Percentiles rank a stretch among this genome's conserved stretches.
Conservation (phyloP, 2,797 vertebrate species). For the Valencia hispanica region DNA sequence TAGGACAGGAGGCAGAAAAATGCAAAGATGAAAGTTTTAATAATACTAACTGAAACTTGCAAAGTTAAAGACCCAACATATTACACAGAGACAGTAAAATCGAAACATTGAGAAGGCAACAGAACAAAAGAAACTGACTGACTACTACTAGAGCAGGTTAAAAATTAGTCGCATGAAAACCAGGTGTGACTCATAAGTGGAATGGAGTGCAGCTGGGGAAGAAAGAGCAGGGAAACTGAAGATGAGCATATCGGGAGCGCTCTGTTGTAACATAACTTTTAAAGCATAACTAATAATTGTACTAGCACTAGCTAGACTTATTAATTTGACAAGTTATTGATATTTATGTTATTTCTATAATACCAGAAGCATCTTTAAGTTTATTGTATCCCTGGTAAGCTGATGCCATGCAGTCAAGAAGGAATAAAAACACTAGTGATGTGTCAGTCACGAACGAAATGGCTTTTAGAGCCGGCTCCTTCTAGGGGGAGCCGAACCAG, state of each 20-base stretch:
- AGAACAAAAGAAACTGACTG: background rate
- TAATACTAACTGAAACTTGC: background rate
- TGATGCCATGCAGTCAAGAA: background rate
- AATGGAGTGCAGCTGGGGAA: background rate
- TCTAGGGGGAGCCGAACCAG: too few species aligned
- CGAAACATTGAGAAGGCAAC: background rate
- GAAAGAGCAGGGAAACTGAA: background rate
- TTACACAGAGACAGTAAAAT: background rate
- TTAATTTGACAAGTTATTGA: background rate
- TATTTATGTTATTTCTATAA: background rate
- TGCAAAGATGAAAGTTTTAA: background rate
- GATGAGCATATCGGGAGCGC: background rate
- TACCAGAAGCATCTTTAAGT: background rate
- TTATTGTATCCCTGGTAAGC: background rate
- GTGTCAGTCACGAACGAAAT: too few species aligned
- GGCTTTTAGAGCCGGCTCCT: too few species aligned
- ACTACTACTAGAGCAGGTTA: background rate
- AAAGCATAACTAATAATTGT: background rate
- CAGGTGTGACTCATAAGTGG: background rate
- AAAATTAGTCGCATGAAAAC: background rate
- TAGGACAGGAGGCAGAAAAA: background rate
- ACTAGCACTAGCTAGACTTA: background rate
- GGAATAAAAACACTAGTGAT: background rate
- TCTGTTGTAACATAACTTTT: background rate
- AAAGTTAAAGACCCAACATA: background rate